Evolutionary conservation across 1,140 invertebrate species (phyloP), one percentile per base, ranked within the genome.

Genomic region (Dryas iulia): DNA sequence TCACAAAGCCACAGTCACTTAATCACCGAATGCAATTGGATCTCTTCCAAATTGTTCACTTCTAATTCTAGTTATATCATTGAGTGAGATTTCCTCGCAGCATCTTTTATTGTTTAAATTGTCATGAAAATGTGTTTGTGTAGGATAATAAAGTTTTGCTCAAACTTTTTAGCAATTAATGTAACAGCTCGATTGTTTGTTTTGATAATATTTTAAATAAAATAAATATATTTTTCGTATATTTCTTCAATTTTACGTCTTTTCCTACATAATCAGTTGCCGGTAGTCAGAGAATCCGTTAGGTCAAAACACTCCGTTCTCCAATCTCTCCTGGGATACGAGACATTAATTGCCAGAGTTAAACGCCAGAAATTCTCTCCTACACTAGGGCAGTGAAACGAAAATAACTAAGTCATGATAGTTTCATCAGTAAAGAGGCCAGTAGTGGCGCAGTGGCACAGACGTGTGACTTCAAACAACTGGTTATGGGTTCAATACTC

Each of bases 11-110:
- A 53, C 63, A 65, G 68, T 21, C 56, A 54, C 26, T 62, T 62
- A 28, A 39, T 61, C 62, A 52, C 3, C 12, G 39, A 21, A 47
- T 57, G 56, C 25, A 30, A 26, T 66, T 71, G 69, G 69, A 61
- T 25, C 14, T 25, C 53, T 39, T 61, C 69, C 69, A 71, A 66
- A 57, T 66, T 47, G 57, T 26, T 52, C 30, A 57, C 10, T 58
- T 57, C 63, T 66, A 66, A 66, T 66, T 71, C 56, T 28, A 66
- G 56, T 66, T 59, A 35, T 59, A 26, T 25, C 33, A 39, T 1
- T 11, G 47, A 54, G 14, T 31, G 39, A 47, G 39, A 21, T 47
- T 47, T 2, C n/a, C n/a, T 47, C 39, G 2, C 39, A 47, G 14
- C n/a, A 35, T 35, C 33, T 12, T 35, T 35, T 35, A 35, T 6